phyloP scores from a whole-genome alignment of 2,797 vertebrate genomes.

The Eospalax fontanierii region DNA sequence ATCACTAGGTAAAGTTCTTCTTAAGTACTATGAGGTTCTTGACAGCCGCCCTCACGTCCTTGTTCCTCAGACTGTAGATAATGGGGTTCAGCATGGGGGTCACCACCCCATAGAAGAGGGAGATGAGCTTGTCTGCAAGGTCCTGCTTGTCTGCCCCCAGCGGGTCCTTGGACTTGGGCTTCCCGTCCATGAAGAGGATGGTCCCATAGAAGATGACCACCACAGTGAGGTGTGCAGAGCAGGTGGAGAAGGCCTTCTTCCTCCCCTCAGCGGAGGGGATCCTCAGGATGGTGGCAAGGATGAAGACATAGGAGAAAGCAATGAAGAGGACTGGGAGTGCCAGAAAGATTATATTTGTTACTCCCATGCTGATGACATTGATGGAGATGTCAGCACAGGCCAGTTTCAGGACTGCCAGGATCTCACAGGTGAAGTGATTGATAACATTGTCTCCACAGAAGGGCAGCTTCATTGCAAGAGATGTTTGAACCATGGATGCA shows the following conservation, averaged over 20 bases:
- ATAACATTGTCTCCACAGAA: slow-evolving; percentile 77
- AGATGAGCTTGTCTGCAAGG: slow-evolving; percentile 71
- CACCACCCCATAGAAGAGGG: slow-evolving; percentile 77
- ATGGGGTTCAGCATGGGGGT: slow-evolving; percentile 83
- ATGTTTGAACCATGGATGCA: slow-evolving; percentile 53
- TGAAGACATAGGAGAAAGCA: slow-evolving; percentile 65
- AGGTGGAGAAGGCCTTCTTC: too few species aligned
- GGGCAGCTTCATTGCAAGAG: background rate
- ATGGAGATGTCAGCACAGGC: slow-evolving; percentile 78
- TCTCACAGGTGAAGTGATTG: slow-evolving; percentile 82
- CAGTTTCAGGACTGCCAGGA: slow-evolving; percentile 81
- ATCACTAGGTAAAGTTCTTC: background rate
- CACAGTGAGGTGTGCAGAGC: background rate
- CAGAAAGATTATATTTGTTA: slow-evolving; percentile 76
- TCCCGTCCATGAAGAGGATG: slow-evolving; percentile 79
- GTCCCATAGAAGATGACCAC: slow-evolving; percentile 77
- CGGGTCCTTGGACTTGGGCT: slow-evolving; percentile 75
- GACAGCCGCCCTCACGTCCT: slow-evolving; percentile 69
- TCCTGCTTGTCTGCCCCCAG: slow-evolving; percentile 63
- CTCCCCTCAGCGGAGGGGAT: too few species aligned
- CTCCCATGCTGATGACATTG: slow-evolving; percentile 75
- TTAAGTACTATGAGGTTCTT: slow-evolving; percentile 42
- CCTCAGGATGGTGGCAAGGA: too few species aligned
- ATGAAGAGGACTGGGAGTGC: slow-evolving; percentile 74
- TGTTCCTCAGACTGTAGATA: slow-evolving; percentile 86